Base-by-base conservation (phyloP, 2,888 invertebrate species). In the Limnephilus auricula region DNA sequence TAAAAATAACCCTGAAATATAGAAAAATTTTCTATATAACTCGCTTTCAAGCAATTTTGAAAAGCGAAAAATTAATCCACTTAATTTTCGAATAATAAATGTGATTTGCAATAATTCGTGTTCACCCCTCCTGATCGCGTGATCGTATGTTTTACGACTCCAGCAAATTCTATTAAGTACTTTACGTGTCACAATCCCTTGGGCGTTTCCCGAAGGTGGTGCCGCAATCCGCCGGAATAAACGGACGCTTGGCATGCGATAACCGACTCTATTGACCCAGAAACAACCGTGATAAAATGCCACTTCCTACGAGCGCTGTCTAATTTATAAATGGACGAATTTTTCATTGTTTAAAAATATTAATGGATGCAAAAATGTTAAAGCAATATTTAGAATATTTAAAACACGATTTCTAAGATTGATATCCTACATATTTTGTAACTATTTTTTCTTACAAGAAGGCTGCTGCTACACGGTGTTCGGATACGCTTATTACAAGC, bases 141-240 rank as follows among this genome's bases (percentile, higher is more conserved):
- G 80, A 32, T 80, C 31, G 80, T 80, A 80, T 80, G 80, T 31
- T 80, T 80, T 80, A 80, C 15, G 18, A 25, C n/a, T 25, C 25
- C 6, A 25, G 65, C 65, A 65, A 65, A 65, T 65, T 65, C 65
- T 80, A 80, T 80, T 32, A 32, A 80, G 32, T 80, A 80, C 31
- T 31, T 80, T 80, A 80, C 80, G 80, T 80, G 80, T 32, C 32
- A 80, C 15, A 80, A 31, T 80, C 80, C 80, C 80, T 30, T 80
- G 80, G 80, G 80, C 80, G 80, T 80, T 13, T 80, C 65, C 65
- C 25, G 65, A 65, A 65, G 65, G 65, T 65, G 65, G 65, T 80
- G 80, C 31, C 30, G 30, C 18, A 15, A 32, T 80, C 80, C 80
- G 31, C 5, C 15, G 80, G 13, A 80, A 80, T 80, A 15, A 80